These are phyloP conservation scores for Leptarthrus brevirostris DNA, from an alignment of 2,888 invertebrate species.

Conservation along the genomic window DNA sequence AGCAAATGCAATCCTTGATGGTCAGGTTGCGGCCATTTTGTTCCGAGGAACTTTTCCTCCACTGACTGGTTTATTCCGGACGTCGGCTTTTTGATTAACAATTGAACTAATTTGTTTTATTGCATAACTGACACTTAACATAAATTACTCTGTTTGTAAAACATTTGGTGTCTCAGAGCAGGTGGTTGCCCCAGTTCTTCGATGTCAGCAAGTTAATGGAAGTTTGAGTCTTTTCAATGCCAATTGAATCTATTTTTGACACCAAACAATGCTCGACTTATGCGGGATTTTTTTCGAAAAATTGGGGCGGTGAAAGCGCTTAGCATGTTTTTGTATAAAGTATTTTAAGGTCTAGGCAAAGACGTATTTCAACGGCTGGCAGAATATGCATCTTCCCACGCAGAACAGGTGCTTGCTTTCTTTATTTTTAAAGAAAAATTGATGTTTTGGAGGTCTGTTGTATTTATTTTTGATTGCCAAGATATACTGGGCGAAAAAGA, in stretches of 20 bases:
- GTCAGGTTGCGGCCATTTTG: slow-evolving; percentile 36
- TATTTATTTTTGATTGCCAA: too few relatives aligned
- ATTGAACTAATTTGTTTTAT: neutral
- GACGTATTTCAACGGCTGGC: too few relatives aligned
- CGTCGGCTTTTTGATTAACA: neutral
- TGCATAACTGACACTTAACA: neutral
- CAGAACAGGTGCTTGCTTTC: too few relatives aligned
- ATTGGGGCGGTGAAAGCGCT: slow-evolving; percentile 8
- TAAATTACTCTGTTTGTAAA: neutral
- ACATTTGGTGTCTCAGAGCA: neutral
- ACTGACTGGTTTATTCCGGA: neutral
- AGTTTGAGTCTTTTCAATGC: slow-evolving; percentile 6
- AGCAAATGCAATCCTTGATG: neutral
- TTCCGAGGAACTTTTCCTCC: slow-evolving; percentile 5
- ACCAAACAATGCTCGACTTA: slow-evolving; percentile 15
- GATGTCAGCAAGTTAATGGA: neutral
- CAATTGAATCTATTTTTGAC: slow-evolving; percentile 6
- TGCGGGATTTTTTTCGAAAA: neutral
- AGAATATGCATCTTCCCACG: too few relatives aligned
- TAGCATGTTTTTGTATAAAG: neutral
- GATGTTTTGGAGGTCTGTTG: too few relatives aligned
- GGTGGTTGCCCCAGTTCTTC: slow-evolving; percentile 34
- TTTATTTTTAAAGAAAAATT: too few relatives aligned
- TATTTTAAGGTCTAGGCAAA: too few relatives aligned
- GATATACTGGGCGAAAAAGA: too few relatives aligned